Conservation (phyloP, 53 echinoderm and acorn worm species). For the Astropecten irregularis region DNA sequence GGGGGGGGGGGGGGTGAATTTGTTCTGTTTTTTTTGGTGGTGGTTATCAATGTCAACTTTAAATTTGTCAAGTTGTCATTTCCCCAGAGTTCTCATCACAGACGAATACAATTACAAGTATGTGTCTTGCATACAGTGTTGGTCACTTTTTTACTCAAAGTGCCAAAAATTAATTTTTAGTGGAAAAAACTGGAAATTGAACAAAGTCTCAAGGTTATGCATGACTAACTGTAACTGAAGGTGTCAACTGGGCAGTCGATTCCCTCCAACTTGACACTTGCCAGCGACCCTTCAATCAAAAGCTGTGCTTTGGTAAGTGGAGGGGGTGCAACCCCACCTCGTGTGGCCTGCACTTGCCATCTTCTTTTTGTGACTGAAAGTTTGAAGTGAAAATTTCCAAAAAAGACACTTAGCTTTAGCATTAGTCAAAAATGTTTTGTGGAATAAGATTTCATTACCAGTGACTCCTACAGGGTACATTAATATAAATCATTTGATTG, state of each 20-base stretch:
- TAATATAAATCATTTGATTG: too few species aligned
- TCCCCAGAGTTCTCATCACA: constrained; percentile 12
- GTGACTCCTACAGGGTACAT: neutral
- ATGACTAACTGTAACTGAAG: constrained; percentile 20
- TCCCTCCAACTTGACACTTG: constrained; percentile 19
- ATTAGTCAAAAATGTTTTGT: neutral
- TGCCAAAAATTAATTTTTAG: constrained; percentile 6
- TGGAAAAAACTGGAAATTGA: constrained; percentile 2
- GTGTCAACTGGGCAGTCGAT: constrained; percentile 3
- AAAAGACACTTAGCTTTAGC: neutral
- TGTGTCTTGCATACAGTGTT: constrained; percentile 10
- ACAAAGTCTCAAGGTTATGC: constrained; percentile 8
- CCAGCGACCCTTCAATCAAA: constrained; percentile 19
- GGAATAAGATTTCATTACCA: neutral
- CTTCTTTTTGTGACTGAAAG: constrained; percentile 11
- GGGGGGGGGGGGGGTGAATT: too few species aligned
- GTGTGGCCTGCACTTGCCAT: constrained; percentile 17
- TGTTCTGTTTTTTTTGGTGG: too few species aligned
- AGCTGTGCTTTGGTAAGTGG: constrained; percentile 21
- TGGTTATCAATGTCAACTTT: too few species aligned
- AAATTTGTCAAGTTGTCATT: constrained; percentile 14
- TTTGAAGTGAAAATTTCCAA: neutral
- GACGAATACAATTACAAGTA: constrained; percentile 5
- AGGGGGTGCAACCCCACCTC: neutral
- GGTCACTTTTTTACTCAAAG: constrained; percentile 25